Conservation (phyloP, 2,797 vertebrate genomes). For the Craterocephalus amniculus region DNA sequence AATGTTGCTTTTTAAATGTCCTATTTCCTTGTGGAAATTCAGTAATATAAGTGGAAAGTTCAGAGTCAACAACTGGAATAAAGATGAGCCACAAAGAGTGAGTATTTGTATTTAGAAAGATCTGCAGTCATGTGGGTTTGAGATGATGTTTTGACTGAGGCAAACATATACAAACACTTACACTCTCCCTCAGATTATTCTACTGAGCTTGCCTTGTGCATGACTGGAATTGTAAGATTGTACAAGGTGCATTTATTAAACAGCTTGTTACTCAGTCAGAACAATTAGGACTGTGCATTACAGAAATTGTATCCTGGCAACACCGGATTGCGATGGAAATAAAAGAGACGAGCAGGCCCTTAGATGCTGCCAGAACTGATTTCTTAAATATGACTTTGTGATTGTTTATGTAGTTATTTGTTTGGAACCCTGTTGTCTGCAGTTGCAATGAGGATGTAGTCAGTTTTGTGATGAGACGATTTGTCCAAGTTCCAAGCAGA, state of each 20-base stretch:
- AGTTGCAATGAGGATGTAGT: slow-evolving; percentile 9
- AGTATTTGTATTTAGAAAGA: not conserved
- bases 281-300: slow-evolving; percentile 80
- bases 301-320: slow-evolving; percentile 82
- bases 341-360: slow-evolving; percentile 6
- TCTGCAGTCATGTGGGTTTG: slow-evolving; percentile 2
- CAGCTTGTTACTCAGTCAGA: slow-evolving; percentile 83
- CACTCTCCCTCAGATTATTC: slow-evolving; percentile 49
- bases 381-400: slow-evolving; percentile 52
- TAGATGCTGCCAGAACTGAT: slow-evolving; percentile 50
- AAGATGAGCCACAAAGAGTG: not conserved
- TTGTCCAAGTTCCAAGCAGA: slow-evolving; percentile 57
- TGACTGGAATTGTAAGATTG: slow-evolving; percentile 79
- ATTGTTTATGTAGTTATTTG: slow-evolving; percentile 46
- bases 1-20: not conserved
- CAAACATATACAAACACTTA: slow-evolving; percentile 25
- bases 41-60: not conserved
- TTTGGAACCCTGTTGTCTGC: slow-evolving; percentile 26
- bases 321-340: slow-evolving; percentile 61
- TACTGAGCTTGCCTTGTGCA: slow-evolving; percentile 70
- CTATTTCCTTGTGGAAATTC: not conserved
- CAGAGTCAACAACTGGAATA: not conserved
- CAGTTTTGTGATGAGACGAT: slow-evolving; percentile 33
- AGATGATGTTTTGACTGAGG: slow-evolving; percentile 27
- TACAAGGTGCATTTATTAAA: slow-evolving; percentile 79